These are phyloP conservation scores for Pediacus dermestoides DNA, from an alignment of 2,888 invertebrate species.

Conservation along the genomic window DNA sequence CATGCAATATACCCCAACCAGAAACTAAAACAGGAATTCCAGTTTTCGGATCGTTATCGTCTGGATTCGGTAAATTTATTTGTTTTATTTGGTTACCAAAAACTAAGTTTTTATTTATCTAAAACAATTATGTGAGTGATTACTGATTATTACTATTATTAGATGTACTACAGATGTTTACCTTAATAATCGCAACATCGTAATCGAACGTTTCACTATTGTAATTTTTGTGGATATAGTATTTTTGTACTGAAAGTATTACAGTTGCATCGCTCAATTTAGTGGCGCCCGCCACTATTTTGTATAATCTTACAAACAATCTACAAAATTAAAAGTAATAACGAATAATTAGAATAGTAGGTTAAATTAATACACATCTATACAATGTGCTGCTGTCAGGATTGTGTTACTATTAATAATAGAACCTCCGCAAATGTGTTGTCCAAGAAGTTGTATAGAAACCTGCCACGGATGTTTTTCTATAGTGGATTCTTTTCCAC, in stretches of 20 bases:
- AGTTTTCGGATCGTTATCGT: slow-evolving; percentile 11
- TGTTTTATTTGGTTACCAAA: slow-evolving; percentile 22
- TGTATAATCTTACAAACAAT: no score
- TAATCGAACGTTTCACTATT: slow-evolving; percentile 18
- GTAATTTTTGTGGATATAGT: slow-evolving; percentile 19
- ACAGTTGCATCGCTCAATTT: no score
- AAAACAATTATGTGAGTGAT: slow-evolving; percentile 12
- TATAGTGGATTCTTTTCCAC: slow-evolving; percentile 21
- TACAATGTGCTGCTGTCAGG: slow-evolving; percentile 13
- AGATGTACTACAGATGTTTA: slow-evolving; percentile 12
- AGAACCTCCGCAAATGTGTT: slow-evolving; percentile 28
- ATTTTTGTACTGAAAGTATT: no score
- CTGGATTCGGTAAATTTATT: slow-evolving; percentile 23
- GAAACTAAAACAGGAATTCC: slow-evolving; percentile 23
- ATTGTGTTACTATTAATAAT: slow-evolving; percentile 9
- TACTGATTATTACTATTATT: slow-evolving; percentile 2
- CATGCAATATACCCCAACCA: slow-evolving; percentile 30
- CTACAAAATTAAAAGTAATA: no score
- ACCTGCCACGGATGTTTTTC: slow-evolving; percentile 24
- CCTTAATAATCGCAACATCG: slow-evolving; percentile 30
- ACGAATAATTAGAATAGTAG: no score
- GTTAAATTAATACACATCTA: slow-evolving; percentile 1
- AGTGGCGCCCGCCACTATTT: no score
- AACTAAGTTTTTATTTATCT: slow-evolving; percentile 21
- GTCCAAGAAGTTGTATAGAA: slow-evolving; percentile 12